Conservation (phyloP, 2,113 vertebrate genomes). For the Tichodroma muraria region DNA sequence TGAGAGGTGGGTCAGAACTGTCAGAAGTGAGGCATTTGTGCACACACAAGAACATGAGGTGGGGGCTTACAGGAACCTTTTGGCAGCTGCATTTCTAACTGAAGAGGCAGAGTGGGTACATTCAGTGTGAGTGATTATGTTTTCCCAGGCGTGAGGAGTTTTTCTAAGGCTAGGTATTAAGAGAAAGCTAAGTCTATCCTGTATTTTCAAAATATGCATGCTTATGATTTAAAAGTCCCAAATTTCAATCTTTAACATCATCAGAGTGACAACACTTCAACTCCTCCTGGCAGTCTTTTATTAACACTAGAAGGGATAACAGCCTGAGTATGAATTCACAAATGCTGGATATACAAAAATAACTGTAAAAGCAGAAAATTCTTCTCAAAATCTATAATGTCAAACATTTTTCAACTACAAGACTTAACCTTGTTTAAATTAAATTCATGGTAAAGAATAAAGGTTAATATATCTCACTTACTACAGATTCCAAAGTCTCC, state of each 20-base stretch:
- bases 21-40: background rate
- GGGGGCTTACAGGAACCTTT: background rate
- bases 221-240: background rate
- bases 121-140: background rate
- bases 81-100: background rate
- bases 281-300: background rate
- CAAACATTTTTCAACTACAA: background rate
- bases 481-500: slow-evolving; percentile 88
- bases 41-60: background rate
- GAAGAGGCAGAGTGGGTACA: background rate
- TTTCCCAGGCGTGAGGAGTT: background rate
- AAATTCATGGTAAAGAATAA: background rate
- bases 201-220: background rate
- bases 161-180: background rate
- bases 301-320: background rate
- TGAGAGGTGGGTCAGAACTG: background rate
- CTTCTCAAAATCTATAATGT: background rate
- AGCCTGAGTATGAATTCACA: background rate
- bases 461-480: slow-evolving; percentile 73
- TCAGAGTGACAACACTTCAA: background rate
- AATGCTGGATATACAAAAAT: background rate
- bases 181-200: background rate
- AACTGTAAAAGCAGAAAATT: background rate
- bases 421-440: background rate
- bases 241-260: background rate